These are phyloP conservation scores for Poeciliopsis prolifica DNA, from an alignment of 2,113 vertebrate genomes.

Conservation along the genomic window DNA sequence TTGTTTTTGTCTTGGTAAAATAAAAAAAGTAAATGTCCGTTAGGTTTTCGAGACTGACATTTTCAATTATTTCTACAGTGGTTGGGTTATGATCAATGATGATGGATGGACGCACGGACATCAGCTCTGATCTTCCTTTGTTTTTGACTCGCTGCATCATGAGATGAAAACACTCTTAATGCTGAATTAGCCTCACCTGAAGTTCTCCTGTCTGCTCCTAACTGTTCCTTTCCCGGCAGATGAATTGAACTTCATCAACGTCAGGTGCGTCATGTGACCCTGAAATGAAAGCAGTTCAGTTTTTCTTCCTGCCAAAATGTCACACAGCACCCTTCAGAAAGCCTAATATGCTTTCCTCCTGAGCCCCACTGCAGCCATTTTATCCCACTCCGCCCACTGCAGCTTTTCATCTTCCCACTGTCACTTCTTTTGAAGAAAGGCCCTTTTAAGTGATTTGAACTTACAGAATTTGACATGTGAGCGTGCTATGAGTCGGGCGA, in stretches of 20 bases:
- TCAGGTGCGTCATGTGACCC: slow-evolving; percentile 21
- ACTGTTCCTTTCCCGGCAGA: slow-evolving; percentile 17
- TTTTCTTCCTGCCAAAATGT: slow-evolving; percentile 25
- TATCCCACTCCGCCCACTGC: slow-evolving; percentile 21
- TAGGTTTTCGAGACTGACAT: no score
- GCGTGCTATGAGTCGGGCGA: slow-evolving; percentile 18
- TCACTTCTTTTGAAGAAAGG: slow-evolving; percentile 31
- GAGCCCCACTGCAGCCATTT: slow-evolving; percentile 32
- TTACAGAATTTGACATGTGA: slow-evolving; percentile 22
- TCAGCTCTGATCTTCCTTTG: no score
- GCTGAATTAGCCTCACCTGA: neutral
- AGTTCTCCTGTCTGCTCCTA: neutral
- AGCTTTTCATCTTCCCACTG: slow-evolving; percentile 27
- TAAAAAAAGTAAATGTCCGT: no score
- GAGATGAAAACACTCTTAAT: neutral
- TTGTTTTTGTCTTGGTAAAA: no score
- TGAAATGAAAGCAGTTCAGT: slow-evolving; percentile 17
- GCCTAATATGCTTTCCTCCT: slow-evolving; percentile 40
- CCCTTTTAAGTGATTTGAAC: slow-evolving; percentile 25
- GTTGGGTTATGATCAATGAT: neutral
- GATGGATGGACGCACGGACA: neutral
- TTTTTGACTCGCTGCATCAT: no score
- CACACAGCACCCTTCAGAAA: slow-evolving; percentile 19
- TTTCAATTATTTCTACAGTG: no score
- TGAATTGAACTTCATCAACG: slow-evolving; percentile 21